phyloP scores from a whole-genome alignment of 2,888 invertebrate species.

The Apeira syringaria region DNA sequence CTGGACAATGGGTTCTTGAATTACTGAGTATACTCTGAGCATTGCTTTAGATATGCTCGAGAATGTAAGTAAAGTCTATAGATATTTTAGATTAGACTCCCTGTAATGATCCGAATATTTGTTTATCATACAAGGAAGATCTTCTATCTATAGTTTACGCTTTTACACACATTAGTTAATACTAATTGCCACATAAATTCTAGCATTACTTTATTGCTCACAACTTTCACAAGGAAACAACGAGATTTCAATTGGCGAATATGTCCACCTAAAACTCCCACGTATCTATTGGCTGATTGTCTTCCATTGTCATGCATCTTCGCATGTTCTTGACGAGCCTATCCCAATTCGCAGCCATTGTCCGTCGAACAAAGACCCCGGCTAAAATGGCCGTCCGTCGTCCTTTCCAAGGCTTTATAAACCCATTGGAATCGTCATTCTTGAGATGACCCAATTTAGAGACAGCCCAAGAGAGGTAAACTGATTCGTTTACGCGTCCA shows the following conservation, averaged over 20 bases:
- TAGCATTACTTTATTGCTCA: too few species aligned
- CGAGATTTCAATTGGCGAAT: slow-evolving; percentile 5
- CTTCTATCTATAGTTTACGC: too few species aligned
- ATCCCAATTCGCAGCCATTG: slow-evolving; percentile 71
- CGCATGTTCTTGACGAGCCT: slow-evolving; percentile 51
- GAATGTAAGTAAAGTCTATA: too few species aligned
- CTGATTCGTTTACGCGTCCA: slow-evolving; percentile 47
- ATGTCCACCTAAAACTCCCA: slow-evolving; percentile 21
- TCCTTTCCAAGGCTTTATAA: slow-evolving; percentile 35
- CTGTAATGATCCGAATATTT: too few species aligned
- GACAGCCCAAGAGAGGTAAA: slow-evolving; percentile 48
- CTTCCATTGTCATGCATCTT: slow-evolving; percentile 55
- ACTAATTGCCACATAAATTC: too few species aligned
- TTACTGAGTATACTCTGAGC: too few species aligned
- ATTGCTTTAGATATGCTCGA: too few species aligned
- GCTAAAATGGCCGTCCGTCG: slow-evolving; percentile 48
- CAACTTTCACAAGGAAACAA: neutral
- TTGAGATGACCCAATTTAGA: slow-evolving; percentile 50
- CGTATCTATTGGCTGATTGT: slow-evolving; percentile 47
- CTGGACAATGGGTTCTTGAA: too few species aligned
- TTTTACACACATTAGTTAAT: too few species aligned
- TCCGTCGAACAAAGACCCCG: slow-evolving; percentile 61
- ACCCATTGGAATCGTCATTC: slow-evolving; percentile 27
- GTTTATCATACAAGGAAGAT: too few species aligned
- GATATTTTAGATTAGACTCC: too few species aligned